Percentiles rank a stretch among this genome's conserved stretches.
Evolutionary conservation across 64 coral and sea anemone species (phyloP).

Genomic region (Catalaphyllia jardinei): DNA sequence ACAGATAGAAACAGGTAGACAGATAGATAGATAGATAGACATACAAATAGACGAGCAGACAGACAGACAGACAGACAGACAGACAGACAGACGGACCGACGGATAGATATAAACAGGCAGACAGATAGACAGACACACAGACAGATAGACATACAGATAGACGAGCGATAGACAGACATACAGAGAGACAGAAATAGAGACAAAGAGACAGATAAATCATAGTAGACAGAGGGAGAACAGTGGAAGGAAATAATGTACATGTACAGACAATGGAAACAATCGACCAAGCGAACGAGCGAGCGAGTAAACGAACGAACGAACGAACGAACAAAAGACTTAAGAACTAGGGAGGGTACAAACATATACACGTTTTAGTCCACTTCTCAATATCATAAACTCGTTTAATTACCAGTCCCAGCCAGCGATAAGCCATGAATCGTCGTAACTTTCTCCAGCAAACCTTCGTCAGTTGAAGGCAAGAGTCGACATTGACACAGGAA

Average conservation of each 20-base stretch:
- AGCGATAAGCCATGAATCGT: constrained; percentile 80
- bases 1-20: background rate
- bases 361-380: no score
- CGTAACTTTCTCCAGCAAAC: constrained; percentile 79
- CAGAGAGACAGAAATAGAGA: no score
- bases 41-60: no score
- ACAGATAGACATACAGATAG: background rate
- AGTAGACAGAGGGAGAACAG: no score
- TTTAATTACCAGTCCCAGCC: constrained; percentile 37
- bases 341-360: no score
- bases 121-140: background rate
- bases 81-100: no score
- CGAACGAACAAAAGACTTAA: background rate
- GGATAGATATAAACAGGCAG: background rate
- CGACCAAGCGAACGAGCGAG: background rate
- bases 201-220: background rate
- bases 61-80: no score
- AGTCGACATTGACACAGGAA: constrained; percentile 91
- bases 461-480: constrained; percentile 61
- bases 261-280: no score
- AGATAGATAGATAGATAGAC: background rate
- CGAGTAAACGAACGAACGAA: background rate
- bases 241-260: no score
- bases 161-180: no score
- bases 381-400: no score